Evolutionary conservation across 2,113 vertebrate species (phyloP).

Genomic region (Parus major): DNA sequence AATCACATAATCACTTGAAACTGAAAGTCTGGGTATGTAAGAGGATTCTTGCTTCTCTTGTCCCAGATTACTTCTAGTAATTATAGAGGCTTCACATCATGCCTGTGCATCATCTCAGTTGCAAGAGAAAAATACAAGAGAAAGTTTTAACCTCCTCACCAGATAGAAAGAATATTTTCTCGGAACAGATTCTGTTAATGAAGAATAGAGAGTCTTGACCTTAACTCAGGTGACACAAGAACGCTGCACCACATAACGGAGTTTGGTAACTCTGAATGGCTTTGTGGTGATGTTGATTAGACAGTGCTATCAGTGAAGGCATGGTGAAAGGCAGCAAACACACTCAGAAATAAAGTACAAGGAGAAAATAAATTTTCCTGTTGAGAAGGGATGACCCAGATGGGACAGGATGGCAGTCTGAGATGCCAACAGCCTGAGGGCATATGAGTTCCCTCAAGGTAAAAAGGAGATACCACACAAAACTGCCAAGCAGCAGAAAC

Average conservation of each 20-base stretch:
- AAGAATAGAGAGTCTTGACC: background rate
- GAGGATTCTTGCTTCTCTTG: conserved; percentile 35
- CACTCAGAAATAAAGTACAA: background rate
- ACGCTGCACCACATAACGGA: background rate
- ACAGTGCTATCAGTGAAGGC: background rate
- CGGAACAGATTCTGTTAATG: background rate
- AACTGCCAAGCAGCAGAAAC: background rate
- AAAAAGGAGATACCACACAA: background rate
- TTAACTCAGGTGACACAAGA: background rate
- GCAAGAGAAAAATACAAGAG: background rate
- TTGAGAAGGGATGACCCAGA: background rate
- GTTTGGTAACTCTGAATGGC: background rate
- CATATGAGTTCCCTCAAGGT: accelerated
- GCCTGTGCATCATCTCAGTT: background rate
- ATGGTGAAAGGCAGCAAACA: background rate
- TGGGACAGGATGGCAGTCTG: background rate
- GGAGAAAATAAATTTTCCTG: background rate
- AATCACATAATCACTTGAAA: conserved; percentile 32
- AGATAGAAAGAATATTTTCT: background rate
- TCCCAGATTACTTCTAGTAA: conserved; percentile 27
- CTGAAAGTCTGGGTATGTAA: background rate
- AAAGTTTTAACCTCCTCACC: background rate
- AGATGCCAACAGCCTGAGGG: background rate
- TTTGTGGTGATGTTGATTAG: background rate
- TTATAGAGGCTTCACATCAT: conserved; percentile 41